A percentile compares a stretch with the other conserved stretches of the same genome.
Evolutionary conservation across 2,888 invertebrate species (phyloP).

Genomic region (Esperia sulphurella): DNA sequence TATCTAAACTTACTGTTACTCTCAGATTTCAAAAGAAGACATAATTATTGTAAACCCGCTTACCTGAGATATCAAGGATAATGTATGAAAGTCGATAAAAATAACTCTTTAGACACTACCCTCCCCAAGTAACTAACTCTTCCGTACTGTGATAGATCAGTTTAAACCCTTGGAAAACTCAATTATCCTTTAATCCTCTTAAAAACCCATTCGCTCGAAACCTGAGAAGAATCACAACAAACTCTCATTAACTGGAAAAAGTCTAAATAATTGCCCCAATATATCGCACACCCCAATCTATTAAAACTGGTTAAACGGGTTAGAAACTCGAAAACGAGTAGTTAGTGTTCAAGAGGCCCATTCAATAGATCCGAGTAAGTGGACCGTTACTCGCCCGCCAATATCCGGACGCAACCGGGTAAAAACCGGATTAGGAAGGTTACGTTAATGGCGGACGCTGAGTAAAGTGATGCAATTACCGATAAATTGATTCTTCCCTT

Average conservation of each 20-base stretch:
- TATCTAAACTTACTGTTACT: no score
- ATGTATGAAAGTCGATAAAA: no score
- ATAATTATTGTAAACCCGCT: background rate
- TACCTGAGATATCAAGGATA: no score
- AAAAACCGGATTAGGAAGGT: slow-evolving; percentile 69
- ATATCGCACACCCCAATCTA: slow-evolving; percentile 54
- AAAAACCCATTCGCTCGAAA: background rate
- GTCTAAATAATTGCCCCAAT: slow-evolving; percentile 38
- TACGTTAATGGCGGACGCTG: slow-evolving; percentile 57
- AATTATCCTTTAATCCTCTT: background rate
- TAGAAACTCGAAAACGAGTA: slow-evolving; percentile 58
- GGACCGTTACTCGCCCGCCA: slow-evolving; percentile 61
- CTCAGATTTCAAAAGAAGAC: no score
- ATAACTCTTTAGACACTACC: background rate
- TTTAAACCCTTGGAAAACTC: background rate
- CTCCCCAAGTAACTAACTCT: no score
- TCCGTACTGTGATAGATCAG: background rate
- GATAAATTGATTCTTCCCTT: slow-evolving; percentile 53
- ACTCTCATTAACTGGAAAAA: slow-evolving; percentile 3
- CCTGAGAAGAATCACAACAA: slow-evolving; percentile 6
- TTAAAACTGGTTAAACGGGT: slow-evolving; percentile 61
- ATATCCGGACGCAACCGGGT: slow-evolving; percentile 63
- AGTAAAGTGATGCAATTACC: slow-evolving; percentile 72
- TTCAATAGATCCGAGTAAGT: slow-evolving; percentile 67
- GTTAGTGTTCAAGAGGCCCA: slow-evolving; percentile 55